phyloP scores from a whole-genome alignment of 2,797 vertebrate species.

The Natrix natrix region DNA sequence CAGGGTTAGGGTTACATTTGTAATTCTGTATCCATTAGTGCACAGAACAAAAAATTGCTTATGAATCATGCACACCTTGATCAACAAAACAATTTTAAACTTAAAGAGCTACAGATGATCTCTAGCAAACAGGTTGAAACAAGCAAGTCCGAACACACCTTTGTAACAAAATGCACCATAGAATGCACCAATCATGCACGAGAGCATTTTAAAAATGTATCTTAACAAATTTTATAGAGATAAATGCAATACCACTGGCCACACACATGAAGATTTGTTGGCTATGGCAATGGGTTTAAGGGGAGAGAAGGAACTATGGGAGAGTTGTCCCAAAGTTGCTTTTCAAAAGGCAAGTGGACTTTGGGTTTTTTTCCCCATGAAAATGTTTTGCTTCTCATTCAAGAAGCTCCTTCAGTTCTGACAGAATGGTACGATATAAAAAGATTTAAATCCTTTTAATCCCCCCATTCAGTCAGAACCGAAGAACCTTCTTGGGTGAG shows the following conservation, averaged over 20 bases:
- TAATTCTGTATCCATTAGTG: neutral
- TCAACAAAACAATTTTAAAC: neutral
- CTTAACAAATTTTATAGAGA: neutral
- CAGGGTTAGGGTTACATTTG: neutral
- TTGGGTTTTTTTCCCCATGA: neutral
- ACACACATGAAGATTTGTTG: neutral
- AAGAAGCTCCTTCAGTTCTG: no score
- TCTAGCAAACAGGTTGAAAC: neutral
- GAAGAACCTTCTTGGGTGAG: neutral
- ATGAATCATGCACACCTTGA: neutral
- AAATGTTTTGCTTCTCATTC: neutral
- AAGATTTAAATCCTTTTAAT: no score
- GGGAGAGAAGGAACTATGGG: neutral
- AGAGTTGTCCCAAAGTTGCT: neutral
- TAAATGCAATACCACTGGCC: neutral
- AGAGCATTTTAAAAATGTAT: neutral
- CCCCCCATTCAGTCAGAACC: neutral
- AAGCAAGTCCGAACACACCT: neutral
- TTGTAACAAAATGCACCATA: neutral
- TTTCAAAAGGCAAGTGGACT: neutral
- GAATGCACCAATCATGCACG: neutral
- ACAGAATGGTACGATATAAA: no score
- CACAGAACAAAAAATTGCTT: neutral
- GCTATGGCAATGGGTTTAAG: neutral
- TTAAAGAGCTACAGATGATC: neutral